Base-by-base conservation (phyloP, 2,888 invertebrate species). In the Eupithecia insigniata region DNA sequence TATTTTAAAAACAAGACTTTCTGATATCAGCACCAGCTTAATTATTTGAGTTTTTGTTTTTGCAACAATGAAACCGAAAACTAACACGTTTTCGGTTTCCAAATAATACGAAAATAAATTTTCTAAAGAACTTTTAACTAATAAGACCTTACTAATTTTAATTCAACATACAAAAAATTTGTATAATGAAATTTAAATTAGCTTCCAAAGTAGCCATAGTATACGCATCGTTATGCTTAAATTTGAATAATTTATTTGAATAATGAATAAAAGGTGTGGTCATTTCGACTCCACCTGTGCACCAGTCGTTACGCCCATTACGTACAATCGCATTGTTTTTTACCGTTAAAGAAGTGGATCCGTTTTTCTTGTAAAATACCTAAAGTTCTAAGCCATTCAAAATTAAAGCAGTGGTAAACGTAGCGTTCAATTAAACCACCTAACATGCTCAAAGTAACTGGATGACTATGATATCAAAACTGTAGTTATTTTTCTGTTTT, bases 201-300 rank as follows among this genome's bases (percentile, higher is more conserved):
- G 88, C 84, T 82, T 79, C 77, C 88, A 89, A 90, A 10, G 60
- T 55, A 55, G 30, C 60, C 90, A 78, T 80, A 84, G 82, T 84
- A 64, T 67, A 82, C 88, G 88, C 85, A 85, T 86, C 86, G 88
- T 89, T 88, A 89, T 84, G 86, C 87, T 89, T 85, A 12, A 39
- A 64, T 64, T 84, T 90, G 90, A 91, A 90, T 92, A 87, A 92
- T 91, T 89, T 90, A 91, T 92, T 80, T 81, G 83, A 83, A 87
- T 88, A 85, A 88, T 88, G 90, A 88, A 89, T 90, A 85, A 85
- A 88, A 91, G 91, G 91, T 91, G 90, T 89, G 92, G 89, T 88
- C 81, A 83, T 84, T 84, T 84, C 81, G 83, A 85, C 90, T 88
- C 89, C 91, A 90, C 91, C 92, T 90, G 86, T 81, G 74, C 61